Base-by-base conservation (phyloP, 2,113 vertebrate genomes). In the Catharus minimus region DNA sequence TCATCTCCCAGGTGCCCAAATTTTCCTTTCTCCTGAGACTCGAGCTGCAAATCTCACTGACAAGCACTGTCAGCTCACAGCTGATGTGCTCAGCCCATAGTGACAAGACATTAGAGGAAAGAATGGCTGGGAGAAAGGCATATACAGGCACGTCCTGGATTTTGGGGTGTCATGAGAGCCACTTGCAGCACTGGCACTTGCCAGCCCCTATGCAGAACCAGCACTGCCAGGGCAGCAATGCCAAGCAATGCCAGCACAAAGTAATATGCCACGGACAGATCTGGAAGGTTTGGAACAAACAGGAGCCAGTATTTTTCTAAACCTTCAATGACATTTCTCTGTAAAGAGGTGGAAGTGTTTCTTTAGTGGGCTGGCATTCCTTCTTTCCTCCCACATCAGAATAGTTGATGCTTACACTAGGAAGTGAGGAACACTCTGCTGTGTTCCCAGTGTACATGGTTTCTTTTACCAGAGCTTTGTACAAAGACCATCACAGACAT, bases 131-230 rank as follows among this genome's bases (percentile, higher is more conserved):
- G 14, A 88, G 33, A 78, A 82, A 26, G 43, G 47, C 50, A 46
- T 2, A 0, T 4, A 15, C 32, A 60, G n/a, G 32, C n/a, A 61
- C 1, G 0, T 61, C 52, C 56, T n/a, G 8, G 15, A 8, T 82
- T 82, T 85, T 0, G 1, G 39, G 32, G 19, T 53, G 32, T 41
- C 8, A 3, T 1, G 2, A 53, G 66, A 88, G 52, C 43, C 33
- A 13, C 27, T 44, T 78, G 47, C 52, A 82, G 61, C 38, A 30
- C 50, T 47, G 38, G 22, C 38, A 52, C 9, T 73, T 13, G 0
- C 17, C 4, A 10, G 49, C 38, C n/a, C 26, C 75, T 32, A 1
- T 15, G n/a, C 5, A 72, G 17, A 65, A 56, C 36, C 3, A 11
- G 21, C 5, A 1, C 47, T 72, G 38, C 39, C 0, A 0, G 10